Evolutionary conservation across 2,888 invertebrate species (phyloP).

Genomic region (Hartigia nigra): DNA sequence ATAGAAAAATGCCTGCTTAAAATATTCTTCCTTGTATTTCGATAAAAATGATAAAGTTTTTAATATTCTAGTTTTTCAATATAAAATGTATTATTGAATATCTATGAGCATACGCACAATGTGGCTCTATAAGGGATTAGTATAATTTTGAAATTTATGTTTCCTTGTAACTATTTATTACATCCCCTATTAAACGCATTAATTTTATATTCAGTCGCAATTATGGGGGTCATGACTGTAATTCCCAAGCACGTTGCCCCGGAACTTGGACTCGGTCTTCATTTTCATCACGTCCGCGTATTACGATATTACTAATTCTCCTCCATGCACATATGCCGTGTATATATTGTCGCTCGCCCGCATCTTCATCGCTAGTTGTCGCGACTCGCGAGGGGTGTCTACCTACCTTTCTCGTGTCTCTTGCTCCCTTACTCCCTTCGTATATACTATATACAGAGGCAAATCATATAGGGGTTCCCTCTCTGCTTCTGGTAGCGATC

Average conservation of each 20-base stretch:
- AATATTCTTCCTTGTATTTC: not conserved
- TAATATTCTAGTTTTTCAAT: not conserved
- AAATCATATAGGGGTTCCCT: constrained; percentile 2
- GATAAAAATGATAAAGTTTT: not conserved
- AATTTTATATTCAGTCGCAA: not conserved
- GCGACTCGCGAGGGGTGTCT: not conserved
- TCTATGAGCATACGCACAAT: too few species aligned
- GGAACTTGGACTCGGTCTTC: not conserved
- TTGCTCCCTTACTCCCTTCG: not conserved
- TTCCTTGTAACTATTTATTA: not conserved
- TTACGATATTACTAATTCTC: constrained; percentile 59
- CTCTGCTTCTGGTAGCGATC: not conserved
- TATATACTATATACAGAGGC: not conserved
- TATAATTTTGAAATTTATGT: not conserved
- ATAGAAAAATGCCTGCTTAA: not conserved
- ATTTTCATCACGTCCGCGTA: constrained; percentile 39
- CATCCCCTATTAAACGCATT: not conserved
- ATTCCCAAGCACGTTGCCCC: not conserved
- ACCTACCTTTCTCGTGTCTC: not conserved
- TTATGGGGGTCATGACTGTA: not conserved
- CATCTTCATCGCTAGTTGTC: constrained; percentile 42
- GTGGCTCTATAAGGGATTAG: not conserved
- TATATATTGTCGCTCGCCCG: constrained; percentile 60
- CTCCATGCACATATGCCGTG: constrained; percentile 33
- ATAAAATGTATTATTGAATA: not conserved